Evolutionary conservation across 2,888 invertebrate genomes (phyloP).

Genomic region (Hydrotaea diabolus): DNA sequence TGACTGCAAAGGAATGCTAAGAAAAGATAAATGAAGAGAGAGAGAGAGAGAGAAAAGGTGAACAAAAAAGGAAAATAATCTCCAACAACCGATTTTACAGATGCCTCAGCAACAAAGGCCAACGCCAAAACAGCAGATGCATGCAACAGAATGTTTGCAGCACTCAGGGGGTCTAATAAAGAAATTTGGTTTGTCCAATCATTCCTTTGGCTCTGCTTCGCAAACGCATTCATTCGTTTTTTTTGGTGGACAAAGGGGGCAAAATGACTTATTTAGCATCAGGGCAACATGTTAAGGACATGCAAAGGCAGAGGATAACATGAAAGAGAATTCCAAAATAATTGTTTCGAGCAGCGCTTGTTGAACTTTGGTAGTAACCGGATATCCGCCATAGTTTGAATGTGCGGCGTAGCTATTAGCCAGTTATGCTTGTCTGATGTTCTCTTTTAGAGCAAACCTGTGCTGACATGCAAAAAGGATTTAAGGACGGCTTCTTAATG

Average conservation of each 20-base stretch:
- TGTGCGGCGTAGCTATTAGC: not conserved
- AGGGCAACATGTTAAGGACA: not conserved
- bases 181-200: not conserved
- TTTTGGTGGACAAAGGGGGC: not conserved
- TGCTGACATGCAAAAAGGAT: no score
- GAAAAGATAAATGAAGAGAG: no score
- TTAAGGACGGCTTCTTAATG: not conserved
- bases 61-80: not conserved
- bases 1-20: no score
- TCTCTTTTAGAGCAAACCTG: no score
- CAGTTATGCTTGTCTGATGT: not conserved
- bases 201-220: not conserved
- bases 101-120: conserved; percentile 2
- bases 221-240: not conserved
- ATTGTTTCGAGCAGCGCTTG: not conserved
- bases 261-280: conserved; percentile 1
- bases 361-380: not conserved
- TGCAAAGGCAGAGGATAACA: not conserved
- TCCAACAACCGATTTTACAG: conserved; percentile 13
- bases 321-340: not conserved
- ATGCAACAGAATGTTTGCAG: conserved; percentile 25
- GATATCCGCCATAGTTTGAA: not conserved
- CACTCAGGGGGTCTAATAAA: conserved; percentile 9
- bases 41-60: not conserved
- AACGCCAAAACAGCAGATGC: not conserved